Percentiles rank a stretch among this genome's conserved stretches.
These are phyloP conservation scores for Tachuris rubrigastra DNA, from an alignment of 2,113 vertebrate species.

Conservation along the genomic window DNA sequence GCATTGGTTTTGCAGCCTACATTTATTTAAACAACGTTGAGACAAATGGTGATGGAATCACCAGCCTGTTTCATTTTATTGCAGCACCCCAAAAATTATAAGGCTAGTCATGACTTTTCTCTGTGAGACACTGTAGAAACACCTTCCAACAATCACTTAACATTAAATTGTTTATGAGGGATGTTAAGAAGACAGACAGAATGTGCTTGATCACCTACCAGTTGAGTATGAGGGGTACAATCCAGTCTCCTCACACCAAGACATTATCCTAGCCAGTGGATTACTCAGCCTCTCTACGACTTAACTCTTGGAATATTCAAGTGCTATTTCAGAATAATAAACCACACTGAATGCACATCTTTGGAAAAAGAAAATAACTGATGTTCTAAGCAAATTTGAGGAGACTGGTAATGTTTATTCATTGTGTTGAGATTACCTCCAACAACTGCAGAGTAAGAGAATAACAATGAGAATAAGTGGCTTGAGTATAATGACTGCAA, in stretches of 20 bases:
- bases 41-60: neutral
- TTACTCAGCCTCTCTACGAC: neutral
- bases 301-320: neutral
- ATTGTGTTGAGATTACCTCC: conserved; percentile 38
- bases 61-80: neutral
- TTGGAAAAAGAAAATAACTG: conserved; percentile 1
- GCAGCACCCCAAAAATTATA: neutral
- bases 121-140: neutral
- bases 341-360: neutral
- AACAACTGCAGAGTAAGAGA: conserved; percentile 28
- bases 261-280: neutral
- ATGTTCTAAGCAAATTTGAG: conserved; percentile 10
- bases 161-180: neutral
- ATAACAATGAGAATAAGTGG: conserved; percentile 46
- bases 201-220: neutral
- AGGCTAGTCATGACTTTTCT: neutral
- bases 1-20: neutral
- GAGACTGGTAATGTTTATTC: conserved; percentile 23
- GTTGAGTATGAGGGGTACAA: neutral
- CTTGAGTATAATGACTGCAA: conserved; percentile 17
- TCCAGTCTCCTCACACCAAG: neutral
- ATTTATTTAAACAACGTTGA: neutral
- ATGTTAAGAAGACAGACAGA: neutral
- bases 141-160: neutral
- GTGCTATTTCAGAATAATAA: neutral